Evolutionary conservation across 2,113 vertebrate species (phyloP).

Genomic region (Columbina picui): DNA sequence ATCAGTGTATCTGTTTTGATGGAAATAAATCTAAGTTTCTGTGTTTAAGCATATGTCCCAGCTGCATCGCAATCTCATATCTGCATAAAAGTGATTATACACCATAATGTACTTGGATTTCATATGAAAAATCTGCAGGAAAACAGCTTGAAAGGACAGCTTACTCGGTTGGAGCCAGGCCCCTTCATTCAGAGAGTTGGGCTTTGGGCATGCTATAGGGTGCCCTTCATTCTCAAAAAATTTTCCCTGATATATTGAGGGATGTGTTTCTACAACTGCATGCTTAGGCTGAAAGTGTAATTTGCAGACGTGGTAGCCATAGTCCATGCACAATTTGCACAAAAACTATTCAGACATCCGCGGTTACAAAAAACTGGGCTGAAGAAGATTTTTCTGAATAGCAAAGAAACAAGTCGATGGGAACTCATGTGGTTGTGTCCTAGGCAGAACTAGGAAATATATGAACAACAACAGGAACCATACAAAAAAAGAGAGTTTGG

Average conservation of each 20-base stretch:
- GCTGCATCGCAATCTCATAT: neutral
- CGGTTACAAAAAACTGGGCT: neutral
- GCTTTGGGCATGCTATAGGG: neutral
- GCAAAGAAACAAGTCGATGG: neutral
- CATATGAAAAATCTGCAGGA: neutral
- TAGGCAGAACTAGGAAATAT: constrained; percentile 7
- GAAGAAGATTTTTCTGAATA: neutral
- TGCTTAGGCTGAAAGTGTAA: neutral
- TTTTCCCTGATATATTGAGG: neutral
- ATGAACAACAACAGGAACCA: constrained; percentile 64
- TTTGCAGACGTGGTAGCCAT: neutral
- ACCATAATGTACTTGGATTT: neutral
- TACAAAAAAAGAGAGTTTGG: neutral
- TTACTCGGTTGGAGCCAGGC: neutral
- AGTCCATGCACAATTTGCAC: neutral
- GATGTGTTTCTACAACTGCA: neutral
- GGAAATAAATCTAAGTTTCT: constrained; percentile 12
- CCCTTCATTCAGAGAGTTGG: neutral
- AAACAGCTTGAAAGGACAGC: neutral
- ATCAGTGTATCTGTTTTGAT: neutral
- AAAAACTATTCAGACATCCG: neutral
- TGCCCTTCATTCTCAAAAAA: neutral
- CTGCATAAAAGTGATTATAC: neutral
- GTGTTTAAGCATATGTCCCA: neutral
- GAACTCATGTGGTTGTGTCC: neutral